A percentile compares a stretch with the other conserved stretches of the same genome.
These are phyloP conservation scores for Rattus norvegicus DNA, from an alignment of 2,113 vertebrate genomes.

Conservation along the genomic window GRCr8 NC_086030.1:6661001-6661500, in stretches of 20 bases:
- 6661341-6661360: neutral
- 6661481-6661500: neutral
- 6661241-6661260: conserved; percentile 20
- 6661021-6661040: neutral
- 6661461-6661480: neutral
- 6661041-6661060: neutral
- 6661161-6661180: neutral
- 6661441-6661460: neutral
- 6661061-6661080: no score
- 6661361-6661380: neutral
- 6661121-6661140: neutral
- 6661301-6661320: conserved; percentile 30
- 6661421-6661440: neutral
- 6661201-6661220: neutral
- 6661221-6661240: neutral
- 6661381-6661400: neutral
- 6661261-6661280: neutral
- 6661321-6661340: neutral
- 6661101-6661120: neutral
- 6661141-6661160: neutral
- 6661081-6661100: neutral
- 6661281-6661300: neutral
- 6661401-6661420: neutral
- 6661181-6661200: fast-evolving
- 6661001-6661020: neutral